Percentiles rank a stretch among this genome's conserved stretches.
phyloP scores from a whole-genome alignment of 2,888 invertebrate genomes.

The Aethes cnicana region DNA sequence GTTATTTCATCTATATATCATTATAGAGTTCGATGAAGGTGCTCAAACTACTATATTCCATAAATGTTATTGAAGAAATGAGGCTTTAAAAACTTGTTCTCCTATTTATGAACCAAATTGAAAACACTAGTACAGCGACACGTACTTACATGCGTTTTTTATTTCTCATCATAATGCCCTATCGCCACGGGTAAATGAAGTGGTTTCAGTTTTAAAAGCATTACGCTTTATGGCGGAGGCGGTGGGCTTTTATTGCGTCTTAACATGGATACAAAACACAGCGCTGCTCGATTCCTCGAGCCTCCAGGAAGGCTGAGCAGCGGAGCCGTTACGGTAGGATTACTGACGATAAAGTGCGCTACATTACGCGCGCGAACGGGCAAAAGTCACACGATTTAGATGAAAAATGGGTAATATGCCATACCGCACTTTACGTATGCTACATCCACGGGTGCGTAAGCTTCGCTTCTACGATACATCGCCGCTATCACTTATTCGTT shows the following conservation, averaged over 20 bases:
- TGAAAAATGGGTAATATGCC: conserved; percentile 63
- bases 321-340: conserved; percentile 50
- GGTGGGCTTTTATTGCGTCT: conserved; percentile 54
- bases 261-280: conserved; percentile 52
- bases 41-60: too few species aligned
- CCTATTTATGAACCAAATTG: too few species aligned
- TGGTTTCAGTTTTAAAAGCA: conserved; percentile 53
- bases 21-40: too few species aligned
- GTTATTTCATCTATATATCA: conserved; percentile 51
- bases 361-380: conserved; percentile 61
- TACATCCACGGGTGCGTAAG: conserved; percentile 34
- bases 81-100: too few species aligned
- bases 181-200: conserved; percentile 51
- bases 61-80: too few species aligned
- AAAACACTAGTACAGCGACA: too few species aligned
- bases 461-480: conserved; percentile 37
- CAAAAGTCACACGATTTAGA: conserved; percentile 65
- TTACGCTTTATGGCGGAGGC: conserved; percentile 43
- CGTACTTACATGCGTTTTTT: conserved; percentile 46
- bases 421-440: conserved; percentile 52
- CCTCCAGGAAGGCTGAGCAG: conserved; percentile 38
- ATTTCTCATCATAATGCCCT: conserved; percentile 47
- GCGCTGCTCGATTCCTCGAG: conserved; percentile 32
- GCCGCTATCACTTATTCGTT: conserved; percentile 44
- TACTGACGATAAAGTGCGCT: conserved; percentile 62